Conservation (phyloP, 37 sponge, comb jelly and placozoan genomes). For the Spongilla lacustris region DNA sequence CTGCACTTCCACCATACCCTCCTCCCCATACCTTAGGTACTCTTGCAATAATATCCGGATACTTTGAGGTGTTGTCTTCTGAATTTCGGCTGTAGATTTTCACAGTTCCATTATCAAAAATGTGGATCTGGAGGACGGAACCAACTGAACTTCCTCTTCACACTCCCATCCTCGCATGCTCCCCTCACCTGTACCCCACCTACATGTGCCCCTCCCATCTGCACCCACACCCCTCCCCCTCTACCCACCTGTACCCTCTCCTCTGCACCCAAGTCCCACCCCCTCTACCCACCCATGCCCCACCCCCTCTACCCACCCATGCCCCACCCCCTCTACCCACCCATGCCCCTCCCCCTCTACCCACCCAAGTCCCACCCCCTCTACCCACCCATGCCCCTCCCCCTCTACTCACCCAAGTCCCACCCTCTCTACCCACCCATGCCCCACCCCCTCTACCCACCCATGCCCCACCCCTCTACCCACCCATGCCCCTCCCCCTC, state of each 20-base stretch:
- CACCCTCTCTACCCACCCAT: neutral
- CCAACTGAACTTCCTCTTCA: too few species aligned
- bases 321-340: too few species aligned
- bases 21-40: constrained; percentile 91
- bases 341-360: too few species aligned
- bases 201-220: neutral
- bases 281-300: too few species aligned
- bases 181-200: neutral
- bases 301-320: too few species aligned
- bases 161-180: neutral
- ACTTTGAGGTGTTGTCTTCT: constrained; percentile 96
- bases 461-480: too few species aligned
- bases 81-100: constrained; percentile 88
- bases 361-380: too few species aligned
- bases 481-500: too few species aligned
- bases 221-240: neutral
- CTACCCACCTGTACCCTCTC: too few species aligned
- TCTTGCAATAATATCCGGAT: constrained; percentile 93
- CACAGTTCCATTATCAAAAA: constrained; percentile 73
- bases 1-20: too few species aligned
- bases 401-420: neutral
- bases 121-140: constrained; percentile 69
- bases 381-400: too few species aligned
- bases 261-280: too few species aligned
- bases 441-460: neutral